These are phyloP conservation scores for Oscheius sp. DNA, from an alignment of 2,888 invertebrate genomes.

Conservation along the genomic window DNA sequence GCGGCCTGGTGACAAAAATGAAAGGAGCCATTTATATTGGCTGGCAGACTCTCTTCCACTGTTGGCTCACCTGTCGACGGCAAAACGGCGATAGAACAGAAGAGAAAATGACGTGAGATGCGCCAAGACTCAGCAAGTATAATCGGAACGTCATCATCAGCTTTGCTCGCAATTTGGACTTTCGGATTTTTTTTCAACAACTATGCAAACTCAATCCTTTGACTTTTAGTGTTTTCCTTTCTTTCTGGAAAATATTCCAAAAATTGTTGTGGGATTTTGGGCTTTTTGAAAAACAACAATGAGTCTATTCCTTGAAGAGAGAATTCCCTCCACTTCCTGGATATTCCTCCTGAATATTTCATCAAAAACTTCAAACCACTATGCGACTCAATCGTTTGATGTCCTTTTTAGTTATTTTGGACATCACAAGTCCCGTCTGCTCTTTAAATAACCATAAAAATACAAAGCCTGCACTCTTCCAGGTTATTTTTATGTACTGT, in stretches of 20 bases:
- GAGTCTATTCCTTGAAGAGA: neutral
- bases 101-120: constrained; percentile 11
- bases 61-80: neutral
- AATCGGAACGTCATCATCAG: neutral
- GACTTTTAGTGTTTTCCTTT: neutral
- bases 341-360: too few relatives aligned
- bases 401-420: too few relatives aligned
- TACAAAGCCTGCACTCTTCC: too few relatives aligned
- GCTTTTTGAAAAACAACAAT: too few relatives aligned
- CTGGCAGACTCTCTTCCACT: neutral
- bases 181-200: too few relatives aligned
- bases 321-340: too few relatives aligned
- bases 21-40: constrained; percentile 3
- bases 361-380: too few relatives aligned
- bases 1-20: neutral
- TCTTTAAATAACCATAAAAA: too few relatives aligned
- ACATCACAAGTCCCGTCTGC: too few relatives aligned
- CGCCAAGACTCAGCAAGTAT: neutral
- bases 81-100: constrained; percentile 2
- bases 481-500: too few relatives aligned
- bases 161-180: neutral
- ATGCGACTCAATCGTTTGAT: too few relatives aligned
- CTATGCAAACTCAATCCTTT: neutral
- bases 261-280: neutral
- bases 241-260: neutral